phyloP scores from a whole-genome alignment of 2,113 vertebrate species.

The Xenopus tropicalis region DNA sequence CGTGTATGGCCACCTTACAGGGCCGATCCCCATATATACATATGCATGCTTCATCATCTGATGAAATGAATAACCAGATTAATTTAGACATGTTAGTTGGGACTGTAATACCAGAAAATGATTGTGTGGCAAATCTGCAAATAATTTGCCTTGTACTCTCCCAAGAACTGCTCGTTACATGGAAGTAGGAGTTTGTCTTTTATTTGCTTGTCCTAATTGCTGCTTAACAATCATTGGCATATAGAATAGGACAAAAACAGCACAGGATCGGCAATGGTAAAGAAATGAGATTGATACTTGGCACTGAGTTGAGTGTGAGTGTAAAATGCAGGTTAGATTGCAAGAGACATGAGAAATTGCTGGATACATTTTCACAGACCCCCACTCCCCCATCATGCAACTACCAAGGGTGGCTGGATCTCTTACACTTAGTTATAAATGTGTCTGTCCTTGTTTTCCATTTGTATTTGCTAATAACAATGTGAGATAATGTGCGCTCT shows the following conservation, averaged over 20 bases:
- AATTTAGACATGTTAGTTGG: background rate
- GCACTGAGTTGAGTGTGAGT: conserved; percentile 3
- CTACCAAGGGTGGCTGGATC: conserved; percentile 10
- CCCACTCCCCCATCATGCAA: background rate
- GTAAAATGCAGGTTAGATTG: conserved; percentile 34
- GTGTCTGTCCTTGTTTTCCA: conserved; percentile 44
- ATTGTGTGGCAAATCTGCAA: too few relatives aligned
- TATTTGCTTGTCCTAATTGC: conserved; percentile 40
- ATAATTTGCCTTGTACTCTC: conserved; percentile 1
- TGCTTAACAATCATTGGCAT: conserved; percentile 30
- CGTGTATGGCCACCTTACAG: too few relatives aligned
- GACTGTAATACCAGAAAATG: background rate
- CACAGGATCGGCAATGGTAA: conserved; percentile 13
- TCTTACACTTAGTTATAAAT: conserved; percentile 39
- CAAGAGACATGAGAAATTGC: conserved; percentile 27
- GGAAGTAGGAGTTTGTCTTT: conserved; percentile 31
- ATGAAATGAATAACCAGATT: conserved; percentile 3
- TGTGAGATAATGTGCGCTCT: conserved; percentile 39
- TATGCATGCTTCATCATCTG: background rate
- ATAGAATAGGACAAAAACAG: conserved; percentile 14
- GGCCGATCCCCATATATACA: background rate
- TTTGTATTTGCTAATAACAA: conserved; percentile 47
- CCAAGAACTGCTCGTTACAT: conserved; percentile 20
- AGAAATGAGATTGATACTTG: conserved; percentile 6
- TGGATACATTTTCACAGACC: background rate